Conservation (phyloP, 2,888 invertebrate genomes). For the Erebia palarica region DNA sequence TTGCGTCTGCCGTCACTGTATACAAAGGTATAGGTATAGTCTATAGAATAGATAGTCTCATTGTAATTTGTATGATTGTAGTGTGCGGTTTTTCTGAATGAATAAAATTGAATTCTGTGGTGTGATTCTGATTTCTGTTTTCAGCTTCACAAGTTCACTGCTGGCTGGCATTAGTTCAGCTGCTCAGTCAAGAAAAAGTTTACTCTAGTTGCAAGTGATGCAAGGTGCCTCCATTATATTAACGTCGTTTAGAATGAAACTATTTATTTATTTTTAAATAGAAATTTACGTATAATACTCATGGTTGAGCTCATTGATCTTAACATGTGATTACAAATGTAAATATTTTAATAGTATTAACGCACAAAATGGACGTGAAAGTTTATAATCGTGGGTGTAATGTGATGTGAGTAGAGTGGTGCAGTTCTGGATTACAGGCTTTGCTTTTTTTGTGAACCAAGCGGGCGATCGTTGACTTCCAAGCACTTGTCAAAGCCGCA, state of each 20-base stretch:
- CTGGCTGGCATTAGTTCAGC: conserved; percentile 14
- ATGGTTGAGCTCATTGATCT: conserved; percentile 43
- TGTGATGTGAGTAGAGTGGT: conserved; percentile 53
- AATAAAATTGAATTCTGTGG: conserved; percentile 34
- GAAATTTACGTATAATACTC: conserved; percentile 40
- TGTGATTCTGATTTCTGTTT: background rate
- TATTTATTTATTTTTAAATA: conserved; percentile 41
- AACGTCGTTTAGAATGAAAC: conserved; percentile 49
- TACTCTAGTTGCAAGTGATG: conserved; percentile 55
- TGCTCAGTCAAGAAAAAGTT: conserved; percentile 35
- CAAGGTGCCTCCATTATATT: conserved; percentile 43
- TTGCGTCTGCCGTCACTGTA: conserved; percentile 23
- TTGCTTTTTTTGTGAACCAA: conserved; percentile 41
- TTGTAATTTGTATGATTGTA: too few relatives aligned
- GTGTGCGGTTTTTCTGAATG: conserved; percentile 43
- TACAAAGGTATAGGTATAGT: too few relatives aligned
- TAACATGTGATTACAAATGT: conserved; percentile 73
- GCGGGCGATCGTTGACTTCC: conserved; percentile 39
- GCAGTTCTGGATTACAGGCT: conserved; percentile 39
- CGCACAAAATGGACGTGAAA: conserved; percentile 72
- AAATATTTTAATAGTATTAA: conserved; percentile 62
- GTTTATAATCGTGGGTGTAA: conserved; percentile 63
- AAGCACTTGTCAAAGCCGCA: conserved; percentile 41
- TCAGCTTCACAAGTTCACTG: background rate
- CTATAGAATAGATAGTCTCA: too few relatives aligned